Conservation (phyloP, 1,140 invertebrate genomes). For the Drosophila sp. region DNA sequence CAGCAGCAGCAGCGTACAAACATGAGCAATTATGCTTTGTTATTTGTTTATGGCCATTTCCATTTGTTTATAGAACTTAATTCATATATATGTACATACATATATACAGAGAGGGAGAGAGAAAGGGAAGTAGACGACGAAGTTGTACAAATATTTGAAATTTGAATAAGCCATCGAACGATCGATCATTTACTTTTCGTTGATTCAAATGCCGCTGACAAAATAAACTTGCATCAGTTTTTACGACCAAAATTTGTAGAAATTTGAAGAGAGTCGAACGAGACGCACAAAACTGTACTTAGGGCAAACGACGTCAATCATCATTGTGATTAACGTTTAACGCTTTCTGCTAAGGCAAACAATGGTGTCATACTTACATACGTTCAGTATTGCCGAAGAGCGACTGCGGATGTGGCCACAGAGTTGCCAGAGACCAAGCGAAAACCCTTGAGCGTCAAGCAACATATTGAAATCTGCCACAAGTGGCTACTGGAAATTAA, state of each 20-base stretch:
- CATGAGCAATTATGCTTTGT: conserved; percentile 71
- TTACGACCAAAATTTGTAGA: neutral
- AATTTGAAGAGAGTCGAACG: neutral
- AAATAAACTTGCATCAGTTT: neutral
- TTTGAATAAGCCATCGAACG: conserved; percentile 8
- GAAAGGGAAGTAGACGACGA: neutral
- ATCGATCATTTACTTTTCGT: conserved; percentile 7
- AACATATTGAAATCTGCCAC: conserved; percentile 19
- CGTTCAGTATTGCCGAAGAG: neutral
- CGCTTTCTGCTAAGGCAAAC: conserved; percentile 24
- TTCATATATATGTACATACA: conserved; percentile 19
- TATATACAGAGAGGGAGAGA: neutral
- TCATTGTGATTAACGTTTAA: conserved; percentile 15
- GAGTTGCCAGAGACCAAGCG: conserved; percentile 19
- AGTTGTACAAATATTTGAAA: conserved; percentile 7
- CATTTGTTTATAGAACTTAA: conserved; percentile 72
- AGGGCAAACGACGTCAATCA: neutral
- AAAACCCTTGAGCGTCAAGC: conserved; percentile 46
- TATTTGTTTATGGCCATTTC: conserved; percentile 71
- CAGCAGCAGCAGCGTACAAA: conserved; percentile 18
- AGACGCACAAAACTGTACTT: neutral
- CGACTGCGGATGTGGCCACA: conserved; percentile 20
- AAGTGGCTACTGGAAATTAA: conserved; percentile 47
- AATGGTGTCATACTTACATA: neutral
- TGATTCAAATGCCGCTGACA: neutral